These are phyloP conservation scores for Musca vetustissima DNA, from an alignment of 1,140 invertebrate genomes.

Conservation along the genomic window DNA sequence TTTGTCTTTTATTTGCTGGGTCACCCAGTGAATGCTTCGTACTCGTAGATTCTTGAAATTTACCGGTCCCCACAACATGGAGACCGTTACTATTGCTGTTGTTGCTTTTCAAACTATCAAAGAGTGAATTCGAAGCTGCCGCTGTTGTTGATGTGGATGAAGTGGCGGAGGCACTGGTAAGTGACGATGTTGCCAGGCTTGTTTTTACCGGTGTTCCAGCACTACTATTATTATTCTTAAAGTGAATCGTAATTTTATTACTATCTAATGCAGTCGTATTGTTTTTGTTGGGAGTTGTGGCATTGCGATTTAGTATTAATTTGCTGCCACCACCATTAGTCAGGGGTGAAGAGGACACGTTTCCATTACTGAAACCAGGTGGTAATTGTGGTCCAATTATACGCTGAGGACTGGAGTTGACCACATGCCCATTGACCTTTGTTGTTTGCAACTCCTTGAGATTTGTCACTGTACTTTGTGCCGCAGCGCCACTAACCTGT, in stretches of 20 bases:
- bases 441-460: conserved; percentile 32
- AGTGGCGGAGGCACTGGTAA: conserved; percentile 37
- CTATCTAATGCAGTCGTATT: not conserved
- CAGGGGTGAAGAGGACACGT: conserved; percentile 24
- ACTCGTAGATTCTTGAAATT: conserved; percentile 43
- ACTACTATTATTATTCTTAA: conserved; percentile 25
- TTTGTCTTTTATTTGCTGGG: conserved; percentile 38
- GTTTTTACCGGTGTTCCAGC: not conserved
- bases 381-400: conserved; percentile 50
- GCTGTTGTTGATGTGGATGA: conserved; percentile 20
- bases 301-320: conserved; percentile 16
- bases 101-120: conserved; percentile 4
- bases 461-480: conserved; percentile 26
- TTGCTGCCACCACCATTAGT: conserved; percentile 16
- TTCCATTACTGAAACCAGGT: conserved; percentile 28
- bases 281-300: not conserved
- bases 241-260: conserved; percentile 30
- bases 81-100: conserved; percentile 34
- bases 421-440: conserved; percentile 11
- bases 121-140: conserved; percentile 8
- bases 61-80: conserved; percentile 34
- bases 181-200: conserved; percentile 12
- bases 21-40: conserved; percentile 40
- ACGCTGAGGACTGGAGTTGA: conserved; percentile 32
- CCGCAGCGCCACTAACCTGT: not conserved